These are phyloP conservation scores for Thaleichthys pacificus DNA, from an alignment of 2,797 vertebrate species.

Conservation along the genomic window DNA sequence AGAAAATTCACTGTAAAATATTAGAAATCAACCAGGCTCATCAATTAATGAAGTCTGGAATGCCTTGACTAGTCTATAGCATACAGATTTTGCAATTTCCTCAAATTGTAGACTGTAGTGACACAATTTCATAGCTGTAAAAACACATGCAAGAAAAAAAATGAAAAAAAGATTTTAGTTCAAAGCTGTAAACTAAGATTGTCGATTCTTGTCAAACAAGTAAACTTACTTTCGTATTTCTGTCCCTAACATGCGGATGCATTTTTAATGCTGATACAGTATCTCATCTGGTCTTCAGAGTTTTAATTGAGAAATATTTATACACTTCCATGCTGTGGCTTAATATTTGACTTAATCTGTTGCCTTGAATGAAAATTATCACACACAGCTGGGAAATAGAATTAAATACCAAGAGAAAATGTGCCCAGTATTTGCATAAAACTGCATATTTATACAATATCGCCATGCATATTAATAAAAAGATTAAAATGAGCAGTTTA, in stretches of 20 bases:
- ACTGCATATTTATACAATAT: slow-evolving; percentile 84
- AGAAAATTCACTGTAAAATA: slow-evolving; percentile 62
- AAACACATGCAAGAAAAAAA: slow-evolving; percentile 14
- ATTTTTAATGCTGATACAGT: slow-evolving; percentile 77
- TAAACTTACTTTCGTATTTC: slow-evolving; percentile 46
- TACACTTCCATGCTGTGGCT: slow-evolving; percentile 74
- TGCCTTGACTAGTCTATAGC: slow-evolving; percentile 64
- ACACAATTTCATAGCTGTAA: slow-evolving; percentile 54
- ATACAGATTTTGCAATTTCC: slow-evolving; percentile 63
- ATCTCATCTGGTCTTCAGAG: slow-evolving; percentile 64
- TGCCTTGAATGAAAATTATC: slow-evolving; percentile 75
- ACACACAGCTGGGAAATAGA: slow-evolving; percentile 78
- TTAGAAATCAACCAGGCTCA: slow-evolving; percentile 58
- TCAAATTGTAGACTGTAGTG: slow-evolving; percentile 52
- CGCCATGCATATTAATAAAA: slow-evolving; percentile 82
- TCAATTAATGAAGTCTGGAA: slow-evolving; percentile 66
- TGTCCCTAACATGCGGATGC: slow-evolving; percentile 61
- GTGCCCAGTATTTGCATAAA: slow-evolving; percentile 79
- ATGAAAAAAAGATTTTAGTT: slow-evolving; percentile 55
- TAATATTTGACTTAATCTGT: slow-evolving; percentile 76
- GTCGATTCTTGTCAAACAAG: slow-evolving; percentile 68
- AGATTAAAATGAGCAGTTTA: slow-evolving; percentile 81
- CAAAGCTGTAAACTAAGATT: slow-evolving; percentile 69
- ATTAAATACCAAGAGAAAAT: slow-evolving; percentile 82
- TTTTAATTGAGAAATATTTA: slow-evolving; percentile 78